A percentile compares a stretch with the other conserved stretches of the same genome.
These are phyloP conservation scores for Drosophila equinoxialis DNA, from an alignment of 1,140 invertebrate species.

Conservation along the genomic window DNA sequence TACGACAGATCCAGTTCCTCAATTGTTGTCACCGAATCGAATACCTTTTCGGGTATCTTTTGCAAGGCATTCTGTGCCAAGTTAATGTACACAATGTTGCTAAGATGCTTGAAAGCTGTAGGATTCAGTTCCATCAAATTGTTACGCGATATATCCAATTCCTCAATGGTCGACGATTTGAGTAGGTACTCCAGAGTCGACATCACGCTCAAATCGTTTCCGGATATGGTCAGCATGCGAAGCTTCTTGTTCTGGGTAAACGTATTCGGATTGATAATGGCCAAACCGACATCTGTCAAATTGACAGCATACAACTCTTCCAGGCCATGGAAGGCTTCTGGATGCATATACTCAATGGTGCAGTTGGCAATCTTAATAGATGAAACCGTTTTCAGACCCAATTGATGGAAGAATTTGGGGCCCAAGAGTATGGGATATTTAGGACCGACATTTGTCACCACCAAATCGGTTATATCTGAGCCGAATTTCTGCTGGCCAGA, in stretches of 20 bases:
- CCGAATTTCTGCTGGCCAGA: slow-evolving; percentile 85
- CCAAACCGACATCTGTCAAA: slow-evolving; percentile 86
- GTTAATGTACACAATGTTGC: slow-evolving; percentile 86
- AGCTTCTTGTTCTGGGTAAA: slow-evolving; percentile 87
- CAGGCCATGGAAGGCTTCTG: slow-evolving; percentile 87
- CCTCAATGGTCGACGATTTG: slow-evolving; percentile 86
- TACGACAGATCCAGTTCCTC: slow-evolving; percentile 88
- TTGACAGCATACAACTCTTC: slow-evolving; percentile 87
- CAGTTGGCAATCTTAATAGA: slow-evolving; percentile 86
- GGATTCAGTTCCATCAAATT: slow-evolving; percentile 85
- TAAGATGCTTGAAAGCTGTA: slow-evolving; percentile 86
- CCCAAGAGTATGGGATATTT: slow-evolving; percentile 84
- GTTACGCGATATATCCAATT: slow-evolving; percentile 87
- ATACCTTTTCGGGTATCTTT: slow-evolving; percentile 85
- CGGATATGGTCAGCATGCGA: slow-evolving; percentile 86
- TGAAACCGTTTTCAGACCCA: slow-evolving; percentile 85
- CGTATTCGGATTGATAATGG: slow-evolving; percentile 86
- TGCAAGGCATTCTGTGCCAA: slow-evolving; percentile 86
- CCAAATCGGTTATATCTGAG: slow-evolving; percentile 85
- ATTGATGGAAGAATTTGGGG: slow-evolving; percentile 85
- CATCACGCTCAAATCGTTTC: slow-evolving; percentile 85
- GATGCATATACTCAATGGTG: slow-evolving; percentile 84
- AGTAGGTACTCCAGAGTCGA: slow-evolving; percentile 68
- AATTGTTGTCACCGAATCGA: slow-evolving; percentile 85
- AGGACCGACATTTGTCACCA: slow-evolving; percentile 85